phyloP scores from a whole-genome alignment of 2,113 vertebrate genomes.

The Chloroceryle aenea region DNA sequence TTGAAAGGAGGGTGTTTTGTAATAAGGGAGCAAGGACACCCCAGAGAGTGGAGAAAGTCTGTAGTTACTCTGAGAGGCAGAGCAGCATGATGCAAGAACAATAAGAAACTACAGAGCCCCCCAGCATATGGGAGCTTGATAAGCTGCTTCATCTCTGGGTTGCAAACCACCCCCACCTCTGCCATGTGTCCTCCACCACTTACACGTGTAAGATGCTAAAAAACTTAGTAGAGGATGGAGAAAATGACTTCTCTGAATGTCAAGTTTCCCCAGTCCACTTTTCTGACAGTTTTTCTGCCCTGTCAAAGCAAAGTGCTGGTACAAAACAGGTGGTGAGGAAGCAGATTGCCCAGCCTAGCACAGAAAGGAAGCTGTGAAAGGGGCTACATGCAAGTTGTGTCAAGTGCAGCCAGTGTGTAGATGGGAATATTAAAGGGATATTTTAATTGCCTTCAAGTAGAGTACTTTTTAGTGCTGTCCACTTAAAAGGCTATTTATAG shows the following conservation, averaged over 20 bases:
- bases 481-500: background rate
- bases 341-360: background rate
- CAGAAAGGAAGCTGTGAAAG: background rate
- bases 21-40: background rate
- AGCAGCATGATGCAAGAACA: background rate
- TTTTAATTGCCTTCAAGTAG: background rate
- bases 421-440: background rate
- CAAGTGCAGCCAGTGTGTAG: background rate
- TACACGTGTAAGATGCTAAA: fast-evolving
- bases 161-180: background rate
- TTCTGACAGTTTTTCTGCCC: background rate
- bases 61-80: background rate
- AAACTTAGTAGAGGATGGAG: background rate
- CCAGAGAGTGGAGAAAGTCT: background rate
- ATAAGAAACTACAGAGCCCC: background rate
- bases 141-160: background rate
- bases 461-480: background rate
- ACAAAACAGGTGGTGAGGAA: background rate
- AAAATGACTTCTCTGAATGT: background rate
- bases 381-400: background rate
- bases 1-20: background rate
- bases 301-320: background rate
- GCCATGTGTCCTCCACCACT: background rate
- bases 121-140: background rate
- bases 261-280: background rate